Evolutionary conservation across 2,888 invertebrate genomes (phyloP).

Genomic region (Cheilosia impressa): DNA sequence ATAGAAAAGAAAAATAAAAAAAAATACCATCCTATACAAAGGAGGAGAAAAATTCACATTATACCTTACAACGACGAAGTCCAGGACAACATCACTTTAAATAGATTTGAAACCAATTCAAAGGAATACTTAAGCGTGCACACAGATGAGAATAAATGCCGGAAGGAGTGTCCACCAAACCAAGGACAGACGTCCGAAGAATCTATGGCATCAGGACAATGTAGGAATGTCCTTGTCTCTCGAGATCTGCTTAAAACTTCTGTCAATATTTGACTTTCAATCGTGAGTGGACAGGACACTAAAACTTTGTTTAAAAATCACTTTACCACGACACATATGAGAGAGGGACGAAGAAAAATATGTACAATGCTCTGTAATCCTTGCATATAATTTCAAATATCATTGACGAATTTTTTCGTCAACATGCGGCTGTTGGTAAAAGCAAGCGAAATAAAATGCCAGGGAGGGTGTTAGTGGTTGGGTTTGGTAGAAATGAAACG

Average conservation of each 20-base stretch:
- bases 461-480: not conserved
- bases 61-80: constrained; percentile 13
- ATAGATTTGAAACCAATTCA: constrained; percentile 65
- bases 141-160: constrained; percentile 1
- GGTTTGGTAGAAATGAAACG: constrained; percentile 38
- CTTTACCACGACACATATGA: constrained; percentile 41
- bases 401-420: constrained; percentile 50
- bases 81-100: constrained; percentile 62
- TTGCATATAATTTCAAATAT: constrained; percentile 60
- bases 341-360: constrained; percentile 7
- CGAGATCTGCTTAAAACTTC: constrained; percentile 46
- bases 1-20: not conserved
- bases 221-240: constrained; percentile 56
- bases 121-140: constrained; percentile 60
- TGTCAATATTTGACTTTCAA: constrained; percentile 73
- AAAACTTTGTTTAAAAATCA: constrained; percentile 22
- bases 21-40: constrained; percentile 2
- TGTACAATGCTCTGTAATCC: constrained; percentile 53
- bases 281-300: constrained; percentile 56
- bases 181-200: constrained; percentile 16
- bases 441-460: constrained; percentile 11
- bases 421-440: constrained; percentile 38
- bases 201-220: constrained; percentile 57
- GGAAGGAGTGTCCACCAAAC: constrained; percentile 31
- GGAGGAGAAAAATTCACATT: constrained; percentile 15